Evolutionary conservation across 2,888 invertebrate genomes (phyloP), one percentile per base, ranked within the genome.

Genomic region (Halocaridina rubra): DNA sequence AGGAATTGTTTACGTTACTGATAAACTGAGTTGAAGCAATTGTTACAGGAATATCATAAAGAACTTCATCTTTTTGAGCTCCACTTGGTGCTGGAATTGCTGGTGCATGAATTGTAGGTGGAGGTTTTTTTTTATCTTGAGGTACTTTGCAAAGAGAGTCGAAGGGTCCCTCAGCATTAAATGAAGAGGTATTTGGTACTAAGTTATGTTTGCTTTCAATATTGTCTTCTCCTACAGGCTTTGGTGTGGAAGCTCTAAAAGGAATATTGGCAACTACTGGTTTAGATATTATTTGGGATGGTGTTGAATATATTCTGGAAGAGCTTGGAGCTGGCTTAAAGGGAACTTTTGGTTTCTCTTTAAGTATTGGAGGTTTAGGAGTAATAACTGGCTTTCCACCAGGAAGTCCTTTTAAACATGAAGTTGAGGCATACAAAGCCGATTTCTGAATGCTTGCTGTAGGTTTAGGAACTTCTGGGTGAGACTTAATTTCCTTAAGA

Each of bases 331-430:
- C 86, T 8, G 89, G 89, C 74, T 89, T 90, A 10, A 88, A 80
- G 1, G 89, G 89, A 0, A 90, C 84, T 61, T 89, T 89, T 24
- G 90, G 90, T 72, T 90, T 90, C 57, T 89, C 89, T 67, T 87
- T 86, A 22, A 87, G 81, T 61, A 86, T 87, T 0, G 89, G 89
- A 88, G 84, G 89, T 80, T 64, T 87, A 71, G 88, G 89, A 89
- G 46, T 86, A n/a, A 80, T 84, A 64, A 86, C 84, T 4, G 88
- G 88, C 29, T 84, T 76, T 24, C 78, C 64, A 16, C 81, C 80
- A 2, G 85, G 80, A 16, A 87, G 29, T 8, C 81, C 82, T 76
- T 87, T 87, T 16, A 85, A 76, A 19, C 81, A 85, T 24, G 85
- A 85, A 4, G 87, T 81, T 1, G 87, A 75, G 27, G 87, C 81